phyloP scores from a whole-genome alignment of 2,888 invertebrate genomes.

The Drosophila paramelanica region DNA sequence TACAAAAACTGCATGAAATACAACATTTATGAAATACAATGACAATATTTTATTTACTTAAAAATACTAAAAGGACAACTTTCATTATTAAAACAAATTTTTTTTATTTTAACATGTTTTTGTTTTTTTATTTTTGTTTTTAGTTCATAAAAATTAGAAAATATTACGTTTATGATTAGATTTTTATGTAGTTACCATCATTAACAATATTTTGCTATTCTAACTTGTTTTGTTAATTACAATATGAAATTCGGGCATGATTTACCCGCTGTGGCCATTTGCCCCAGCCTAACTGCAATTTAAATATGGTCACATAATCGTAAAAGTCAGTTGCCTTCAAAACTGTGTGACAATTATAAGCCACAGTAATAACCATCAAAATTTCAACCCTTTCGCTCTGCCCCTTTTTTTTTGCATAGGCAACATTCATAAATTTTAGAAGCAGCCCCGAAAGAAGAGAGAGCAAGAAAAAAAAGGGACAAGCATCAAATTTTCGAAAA shows the following conservation, averaged over 20 bases:
- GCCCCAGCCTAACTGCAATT: conserved; percentile 22
- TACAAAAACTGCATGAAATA: too few relatives aligned
- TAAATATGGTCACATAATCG: conserved; percentile 50
- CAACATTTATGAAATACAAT: background rate
- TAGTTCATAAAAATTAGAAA: too few relatives aligned
- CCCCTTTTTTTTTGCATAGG: background rate
- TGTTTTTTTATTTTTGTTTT: too few relatives aligned
- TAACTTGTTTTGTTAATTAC: background rate
- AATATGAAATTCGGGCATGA: conserved; percentile 6
- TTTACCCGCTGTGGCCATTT: conserved; percentile 15
- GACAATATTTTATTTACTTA: background rate
- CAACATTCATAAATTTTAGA: conserved; percentile 64
- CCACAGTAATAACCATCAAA: conserved; percentile 34
- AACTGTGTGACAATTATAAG: conserved; percentile 59
- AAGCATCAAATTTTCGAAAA: conserved; percentile 47
- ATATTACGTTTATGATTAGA: background rate
- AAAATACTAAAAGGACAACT: too few relatives aligned
- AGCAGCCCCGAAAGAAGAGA: conserved; percentile 41
- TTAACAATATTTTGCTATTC: background rate
- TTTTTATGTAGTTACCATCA: background rate
- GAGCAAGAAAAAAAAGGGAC: conserved; percentile 30
- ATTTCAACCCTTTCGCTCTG: background rate
- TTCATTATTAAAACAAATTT: too few relatives aligned
- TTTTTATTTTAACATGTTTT: too few relatives aligned
- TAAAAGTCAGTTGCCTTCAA: conserved; percentile 44